These are phyloP conservation scores for Cryptosula pallasiana DNA, from an alignment of 2,888 invertebrate species.

Conservation along the genomic window DNA sequence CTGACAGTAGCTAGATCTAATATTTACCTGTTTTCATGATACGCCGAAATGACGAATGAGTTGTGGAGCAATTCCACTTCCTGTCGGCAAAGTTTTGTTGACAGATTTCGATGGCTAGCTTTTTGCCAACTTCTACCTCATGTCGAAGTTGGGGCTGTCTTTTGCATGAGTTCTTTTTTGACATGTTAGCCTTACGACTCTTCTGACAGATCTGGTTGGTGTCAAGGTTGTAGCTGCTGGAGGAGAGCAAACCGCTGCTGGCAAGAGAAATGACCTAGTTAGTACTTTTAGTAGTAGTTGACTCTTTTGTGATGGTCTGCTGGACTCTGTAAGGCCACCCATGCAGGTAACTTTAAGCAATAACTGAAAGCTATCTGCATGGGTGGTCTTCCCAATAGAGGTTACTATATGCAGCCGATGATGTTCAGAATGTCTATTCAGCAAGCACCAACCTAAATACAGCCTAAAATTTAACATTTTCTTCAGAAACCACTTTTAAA, in stretches of 20 bases:
- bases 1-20: no score
- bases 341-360: no score
- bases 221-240: slow-evolving; percentile 2
- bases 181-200: slow-evolving; percentile 20
- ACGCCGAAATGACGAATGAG: slow-evolving; percentile 73
- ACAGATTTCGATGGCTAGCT: slow-evolving; percentile 67
- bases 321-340: not conserved
- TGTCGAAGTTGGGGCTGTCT: slow-evolving; percentile 7
- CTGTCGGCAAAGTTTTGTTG: slow-evolving; percentile 75
- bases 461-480: no score
- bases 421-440: no score
- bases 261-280: not conserved
- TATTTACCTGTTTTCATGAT: slow-evolving; percentile 80
- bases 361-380: no score
- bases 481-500: no score
- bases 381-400: no score
- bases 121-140: slow-evolving; percentile 25
- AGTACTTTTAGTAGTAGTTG: not conserved
- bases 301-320: not conserved
- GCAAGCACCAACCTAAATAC: no score
- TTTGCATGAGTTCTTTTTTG: slow-evolving; percentile 3
- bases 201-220: slow-evolving; percentile 12
- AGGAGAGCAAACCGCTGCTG: slow-evolving; percentile 2
- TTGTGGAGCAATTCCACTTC: slow-evolving; percentile 81
- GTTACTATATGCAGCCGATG: no score